Evolutionary conservation across 2,888 invertebrate species (phyloP).

Genomic region (Gerris lacustris): DNA sequence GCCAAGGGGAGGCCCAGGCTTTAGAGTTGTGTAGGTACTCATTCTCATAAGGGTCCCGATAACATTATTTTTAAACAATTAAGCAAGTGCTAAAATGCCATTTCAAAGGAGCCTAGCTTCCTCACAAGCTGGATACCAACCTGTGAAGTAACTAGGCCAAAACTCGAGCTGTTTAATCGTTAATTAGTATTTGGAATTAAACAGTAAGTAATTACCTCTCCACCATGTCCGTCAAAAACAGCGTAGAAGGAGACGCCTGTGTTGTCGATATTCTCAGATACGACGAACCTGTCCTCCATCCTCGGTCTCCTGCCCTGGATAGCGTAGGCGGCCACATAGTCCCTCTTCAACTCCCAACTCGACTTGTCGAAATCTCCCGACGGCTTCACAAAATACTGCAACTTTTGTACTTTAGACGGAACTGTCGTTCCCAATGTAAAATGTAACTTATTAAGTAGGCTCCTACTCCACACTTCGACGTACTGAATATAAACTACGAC

Average conservation of each 20-base stretch:
- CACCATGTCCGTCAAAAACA: slow-evolving; percentile 91
- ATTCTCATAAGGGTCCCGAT: too few relatives aligned
- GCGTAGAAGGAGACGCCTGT: slow-evolving; percentile 81
- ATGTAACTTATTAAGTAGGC: slow-evolving; percentile 55
- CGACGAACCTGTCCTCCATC: slow-evolving; percentile 90
- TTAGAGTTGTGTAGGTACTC: too few relatives aligned
- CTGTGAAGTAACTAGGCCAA: too few relatives aligned
- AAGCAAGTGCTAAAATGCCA: too few relatives aligned
- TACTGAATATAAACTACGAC: slow-evolving; percentile 70
- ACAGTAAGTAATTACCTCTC: slow-evolving; percentile 47
- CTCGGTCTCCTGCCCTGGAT: slow-evolving; percentile 77
- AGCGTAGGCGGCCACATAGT: slow-evolving; percentile 72
- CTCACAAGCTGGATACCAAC: too few relatives aligned
- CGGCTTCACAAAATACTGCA: slow-evolving; percentile 35
- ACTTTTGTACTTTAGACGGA: slow-evolving; percentile 42
- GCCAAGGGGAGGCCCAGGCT: too few relatives aligned
- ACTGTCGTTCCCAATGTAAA: slow-evolving; percentile 39
- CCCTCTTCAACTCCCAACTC: slow-evolving; percentile 65
- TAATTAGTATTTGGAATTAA: too few relatives aligned
- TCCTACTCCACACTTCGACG: slow-evolving; percentile 66
- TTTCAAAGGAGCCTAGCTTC: too few relatives aligned
- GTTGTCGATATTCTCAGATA: slow-evolving; percentile 71
- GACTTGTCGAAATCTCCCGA: slow-evolving; percentile 40
- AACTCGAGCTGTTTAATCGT: too few relatives aligned
- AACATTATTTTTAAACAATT: too few relatives aligned